phyloP scores from a whole-genome alignment of 2,797 vertebrate genomes.

The Caiman crocodilus region DNA sequence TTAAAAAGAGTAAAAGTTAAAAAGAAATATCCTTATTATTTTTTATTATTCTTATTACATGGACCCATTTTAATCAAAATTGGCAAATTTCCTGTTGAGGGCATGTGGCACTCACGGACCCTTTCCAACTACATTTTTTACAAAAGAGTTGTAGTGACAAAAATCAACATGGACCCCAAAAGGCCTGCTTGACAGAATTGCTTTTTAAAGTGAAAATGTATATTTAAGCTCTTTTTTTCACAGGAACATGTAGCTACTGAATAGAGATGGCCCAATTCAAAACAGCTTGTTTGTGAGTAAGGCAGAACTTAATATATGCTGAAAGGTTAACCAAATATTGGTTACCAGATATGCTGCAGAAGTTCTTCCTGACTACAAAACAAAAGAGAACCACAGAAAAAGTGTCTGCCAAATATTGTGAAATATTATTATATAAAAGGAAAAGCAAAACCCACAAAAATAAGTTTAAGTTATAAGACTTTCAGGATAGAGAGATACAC shows the following conservation, averaged over 20 bases:
- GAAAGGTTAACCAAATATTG: conserved; percentile 47
- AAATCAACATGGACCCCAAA: neutral
- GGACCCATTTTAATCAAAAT: neutral
- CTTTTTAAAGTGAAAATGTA: neutral
- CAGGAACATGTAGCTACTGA: neutral
- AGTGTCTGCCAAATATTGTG: conserved; percentile 35
- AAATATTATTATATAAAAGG: conserved; percentile 19
- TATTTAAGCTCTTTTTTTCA: neutral
- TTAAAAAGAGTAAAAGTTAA: neutral
- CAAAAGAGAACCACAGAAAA: conserved; percentile 33
- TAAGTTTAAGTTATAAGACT: neutral
- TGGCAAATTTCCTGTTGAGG: neutral
- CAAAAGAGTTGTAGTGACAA: too few relatives aligned
- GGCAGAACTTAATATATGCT: conserved; percentile 17
- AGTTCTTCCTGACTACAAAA: conserved; percentile 19
- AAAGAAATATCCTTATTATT: neutral
- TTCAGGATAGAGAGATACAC: neutral
- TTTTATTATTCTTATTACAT: neutral
- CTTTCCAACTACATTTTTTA: neutral
- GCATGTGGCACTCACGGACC: neutral
- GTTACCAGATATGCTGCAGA: conserved; percentile 6
- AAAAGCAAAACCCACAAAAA: conserved; percentile 46
- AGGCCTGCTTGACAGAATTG: neutral
- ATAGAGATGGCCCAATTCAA: neutral
- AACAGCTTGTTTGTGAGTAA: conserved; percentile 17